Base-by-base conservation (phyloP, 2,888 invertebrate genomes). In the Clitarchus hookeri region DNA sequence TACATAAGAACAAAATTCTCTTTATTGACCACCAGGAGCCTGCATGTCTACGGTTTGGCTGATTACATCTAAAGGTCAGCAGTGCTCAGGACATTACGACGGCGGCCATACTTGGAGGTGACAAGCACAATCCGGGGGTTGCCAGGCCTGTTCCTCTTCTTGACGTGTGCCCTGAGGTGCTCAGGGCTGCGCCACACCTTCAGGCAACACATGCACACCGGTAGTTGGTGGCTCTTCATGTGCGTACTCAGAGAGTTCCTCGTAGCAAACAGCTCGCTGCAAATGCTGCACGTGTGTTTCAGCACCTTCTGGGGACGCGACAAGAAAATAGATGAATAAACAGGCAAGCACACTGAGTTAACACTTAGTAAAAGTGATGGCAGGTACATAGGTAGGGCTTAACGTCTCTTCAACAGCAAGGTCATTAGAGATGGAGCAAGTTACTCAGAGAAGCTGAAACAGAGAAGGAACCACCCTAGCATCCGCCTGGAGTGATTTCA, bases 41-140 rank as follows among this genome's bases (percentile, higher is more conserved):
- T 48, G 48, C 16, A 11, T 13, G 48, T 48, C 11, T 48, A 48
- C 1, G 48, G 48, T 13, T 11, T 11, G 48, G 16, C 48, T 13
- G 48, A 48, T 48, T 48, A 48, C n/a, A n/a, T 8, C 65, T 65
- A 65, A n/a, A 82, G 44, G 23, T 44, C 86, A 26, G 84, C 84
- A 12, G 86, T 83, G 2, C 85, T 86, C 26, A 83, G 44, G 48
- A 87, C 87, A 9, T 86, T 83, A 9, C 86, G 85, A 25, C 85
- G 84, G n/a, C 87, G 85, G 25, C 88, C 87, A 48, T 88, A 87
- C 86, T 88, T 87, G 26, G 87, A 87, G 19, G 88, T 86, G 19
- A 88, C 87, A 44, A 86, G 85, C 0, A 26, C 26, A 16, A 86
- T 84, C 44, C 84, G 84, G 65, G 79, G 65, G 48, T 79, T 65